Base-by-base conservation (phyloP, 2,888 invertebrate genomes). In the Gastracanthus pulcherrimus region DNA sequence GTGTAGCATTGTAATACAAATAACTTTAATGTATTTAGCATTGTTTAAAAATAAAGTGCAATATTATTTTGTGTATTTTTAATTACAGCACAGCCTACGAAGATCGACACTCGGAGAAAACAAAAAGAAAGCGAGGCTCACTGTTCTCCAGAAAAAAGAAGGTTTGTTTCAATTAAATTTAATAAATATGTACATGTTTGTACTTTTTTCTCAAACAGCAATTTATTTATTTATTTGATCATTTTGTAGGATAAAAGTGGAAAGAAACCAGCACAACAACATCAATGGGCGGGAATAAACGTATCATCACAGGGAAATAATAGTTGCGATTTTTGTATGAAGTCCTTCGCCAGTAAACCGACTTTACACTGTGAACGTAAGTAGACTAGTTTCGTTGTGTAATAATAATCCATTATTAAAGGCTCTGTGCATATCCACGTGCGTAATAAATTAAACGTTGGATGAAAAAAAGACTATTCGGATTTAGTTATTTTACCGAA, bases 101-200 rank as follows among this genome's bases (percentile, higher is more conserved):
- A 86, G 95, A 95, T 88, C 95, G 96, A 88, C 96, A 96, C 89
- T 95, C 96, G 26, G 97, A 97, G 89, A 97, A 98, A 90, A 90
- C 90, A 62, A 93, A 97, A 87, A 94, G 97, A 86, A 98, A 98
- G 92, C 93, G 97, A 71, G 97, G 97, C 76, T 97, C 97, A 85
- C 92, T 98, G 81, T 98, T 98, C 94, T 98, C 97, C 91, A 95
- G 97, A 85, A 98, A 97, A 92, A 97, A 97, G 92, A 97, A 97
- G 94, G 97, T 94, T 89, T 85, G 84, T 70, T 72, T n/a, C 6
- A 11, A n/a, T 38, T 58, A 38, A 11, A 31, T 72, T 51, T 13
- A 26, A 3, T 45, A 58, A 36, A 7, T 5, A 58, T 3, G 0
- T 51, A 9, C n/a, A 11, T 11, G n/a, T 19, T 6, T 5, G 29